Base-by-base conservation (phyloP, 2,888 invertebrate genomes). In the Hemaris fuciformis region DNA sequence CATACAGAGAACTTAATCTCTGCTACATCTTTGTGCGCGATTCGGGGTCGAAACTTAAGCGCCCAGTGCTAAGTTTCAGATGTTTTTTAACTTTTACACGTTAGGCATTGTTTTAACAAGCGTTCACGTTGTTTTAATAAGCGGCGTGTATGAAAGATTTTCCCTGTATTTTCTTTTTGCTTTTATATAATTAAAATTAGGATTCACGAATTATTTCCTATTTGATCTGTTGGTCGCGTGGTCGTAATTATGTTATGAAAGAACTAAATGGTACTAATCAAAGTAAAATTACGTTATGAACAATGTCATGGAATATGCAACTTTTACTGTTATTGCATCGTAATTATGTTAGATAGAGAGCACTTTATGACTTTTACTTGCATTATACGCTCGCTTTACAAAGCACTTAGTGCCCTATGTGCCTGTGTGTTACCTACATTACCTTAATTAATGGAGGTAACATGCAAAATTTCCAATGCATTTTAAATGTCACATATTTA, bases 1-100 rank as follows among this genome's bases (percentile, higher is more conserved):
- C 59, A 23, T 20, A 61, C 57, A 53, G 53, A 57, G 57, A 65
- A 69, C 68, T 71, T 72, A 71, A 73, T 72, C 72, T 66, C 25
- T 23, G 63, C 48, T 62, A 62, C 56, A 61, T 63, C 63, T 64
- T 63, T 62, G 62, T 65, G 41, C 43, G 18, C 59, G 42, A 57
- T 60, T 60, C 59, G 58, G 46, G 62, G 53, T 31, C 53, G 53
- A 31, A 53, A 20, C 53, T 53, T 53, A 53, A 53, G 10, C 53
- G 53, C 53, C 53, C 27, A 10, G 18, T 31, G 31, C 18, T 53
- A 31, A 53, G 53, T 20, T 53, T 53, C 18, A 53, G 18, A 53
- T 31, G 53, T n/a, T 27, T 53, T 53, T 31, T 31, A 53, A 18
- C 53, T 53, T 27, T 18, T 10, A 27, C 18, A 18, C 18, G 15